Percentiles rank a stretch among this genome's conserved stretches.
Evolutionary conservation across 2,888 invertebrate species (phyloP).

Genomic region (Hypomecis punctinalis): DNA sequence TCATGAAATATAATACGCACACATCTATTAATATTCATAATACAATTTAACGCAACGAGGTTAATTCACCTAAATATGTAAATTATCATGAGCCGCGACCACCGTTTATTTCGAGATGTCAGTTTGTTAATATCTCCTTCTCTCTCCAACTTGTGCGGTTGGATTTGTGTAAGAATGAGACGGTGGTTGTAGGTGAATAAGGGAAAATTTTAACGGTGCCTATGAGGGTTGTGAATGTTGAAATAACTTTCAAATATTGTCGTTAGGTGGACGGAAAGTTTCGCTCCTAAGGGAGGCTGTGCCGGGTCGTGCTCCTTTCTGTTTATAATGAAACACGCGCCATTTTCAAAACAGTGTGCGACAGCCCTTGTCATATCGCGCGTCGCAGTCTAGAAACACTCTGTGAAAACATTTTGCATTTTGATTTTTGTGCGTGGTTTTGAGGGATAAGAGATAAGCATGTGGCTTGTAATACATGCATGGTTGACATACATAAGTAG

Average conservation of each 20-base stretch:
- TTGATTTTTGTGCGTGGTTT: neutral
- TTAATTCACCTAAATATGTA: conserved; percentile 86
- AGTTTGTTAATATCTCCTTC: conserved; percentile 77
- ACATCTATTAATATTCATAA: conserved; percentile 84
- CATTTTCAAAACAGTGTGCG: conserved; percentile 73
- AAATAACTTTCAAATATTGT: conserved; percentile 86
- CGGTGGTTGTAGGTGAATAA: conserved; percentile 76
- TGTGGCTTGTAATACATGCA: conserved; percentile 5
- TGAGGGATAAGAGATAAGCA: neutral
- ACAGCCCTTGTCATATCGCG: conserved; percentile 42
- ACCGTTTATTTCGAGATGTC: conserved; percentile 83
- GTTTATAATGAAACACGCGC: conserved; percentile 83
- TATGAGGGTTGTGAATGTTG: conserved; percentile 85
- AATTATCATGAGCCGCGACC: conserved; percentile 85
- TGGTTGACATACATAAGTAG: conserved; percentile 40
- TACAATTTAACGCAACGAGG: conserved; percentile 84
- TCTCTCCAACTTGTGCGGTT: conserved; percentile 49
- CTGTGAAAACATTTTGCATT: neutral
- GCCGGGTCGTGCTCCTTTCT: conserved; percentile 74
- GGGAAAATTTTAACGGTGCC: conserved; percentile 85
- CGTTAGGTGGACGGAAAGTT: conserved; percentile 85
- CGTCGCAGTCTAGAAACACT: conserved; percentile 23
- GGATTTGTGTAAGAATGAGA: conserved; percentile 56
- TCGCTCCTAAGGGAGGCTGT: conserved; percentile 79
- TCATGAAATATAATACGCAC: conserved; percentile 72